Evolutionary conservation across 2,797 vertebrate species (phyloP).

Genomic region (Remorina albescens): DNA sequence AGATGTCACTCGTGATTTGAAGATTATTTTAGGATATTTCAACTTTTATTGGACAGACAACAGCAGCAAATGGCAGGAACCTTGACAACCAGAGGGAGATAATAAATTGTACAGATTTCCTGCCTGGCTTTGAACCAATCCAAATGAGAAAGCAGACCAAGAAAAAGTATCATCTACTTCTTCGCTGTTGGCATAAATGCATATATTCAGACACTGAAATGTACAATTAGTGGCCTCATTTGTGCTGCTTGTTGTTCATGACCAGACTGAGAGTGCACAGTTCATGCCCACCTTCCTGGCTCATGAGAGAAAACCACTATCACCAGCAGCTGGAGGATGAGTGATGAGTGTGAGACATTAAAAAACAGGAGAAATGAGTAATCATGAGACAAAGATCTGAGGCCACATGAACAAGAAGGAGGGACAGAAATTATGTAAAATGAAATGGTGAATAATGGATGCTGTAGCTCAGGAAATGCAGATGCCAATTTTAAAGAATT

Average conservation of each 20-base stretch:
- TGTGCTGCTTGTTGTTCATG: conserved; percentile 47
- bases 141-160: not conserved
- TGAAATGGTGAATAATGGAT: conserved; percentile 51
- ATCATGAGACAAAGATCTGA: conserved; percentile 35
- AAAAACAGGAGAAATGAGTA: conserved; percentile 43
- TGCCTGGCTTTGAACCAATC: not conserved
- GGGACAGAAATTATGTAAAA: conserved; percentile 16
- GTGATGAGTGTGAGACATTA: conserved; percentile 36
- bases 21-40: conserved; percentile 22
- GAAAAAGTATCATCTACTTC: conserved; percentile 22
- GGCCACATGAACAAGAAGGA: conserved; percentile 28
- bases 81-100: conserved; percentile 5
- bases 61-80: conserved; percentile 5
- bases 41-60: conserved; percentile 6
- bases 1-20: conserved; percentile 28
- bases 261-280: conserved; percentile 31
- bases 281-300: conserved; percentile 26
- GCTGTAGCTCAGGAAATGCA: conserved; percentile 14
- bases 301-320: conserved; percentile 65
- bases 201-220: conserved; percentile 71
- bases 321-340: conserved; percentile 33
- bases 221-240: conserved; percentile 36
- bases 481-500: conserved; percentile 12
- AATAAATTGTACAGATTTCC: conserved; percentile 8
- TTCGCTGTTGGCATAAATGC: conserved; percentile 31